Evolutionary conservation across 1,140 invertebrate species (phyloP).

Genomic region (Drosophila lacertosa): DNA sequence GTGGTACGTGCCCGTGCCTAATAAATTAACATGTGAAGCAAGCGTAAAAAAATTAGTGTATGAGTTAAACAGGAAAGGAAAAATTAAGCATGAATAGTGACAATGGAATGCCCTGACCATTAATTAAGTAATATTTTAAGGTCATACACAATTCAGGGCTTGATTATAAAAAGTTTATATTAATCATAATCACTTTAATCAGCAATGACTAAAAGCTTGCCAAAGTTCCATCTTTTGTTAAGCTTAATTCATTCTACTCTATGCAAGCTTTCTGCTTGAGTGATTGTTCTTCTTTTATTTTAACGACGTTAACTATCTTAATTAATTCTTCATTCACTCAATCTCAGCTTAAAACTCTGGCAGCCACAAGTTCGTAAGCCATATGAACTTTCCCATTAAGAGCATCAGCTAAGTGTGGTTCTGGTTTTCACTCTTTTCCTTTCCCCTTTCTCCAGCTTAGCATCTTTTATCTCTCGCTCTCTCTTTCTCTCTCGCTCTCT

Average conservation of each 20-base stretch:
- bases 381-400: conserved; percentile 52
- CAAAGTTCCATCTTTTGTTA: not conserved
- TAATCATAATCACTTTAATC: too few relatives aligned
- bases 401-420: conserved; percentile 4
- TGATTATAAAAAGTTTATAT: too few relatives aligned
- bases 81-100: not conserved
- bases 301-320: conserved; percentile 19
- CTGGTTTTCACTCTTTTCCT: conserved; percentile 25
- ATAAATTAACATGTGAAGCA: conserved; percentile 74
- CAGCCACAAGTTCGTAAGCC: conserved; percentile 11
- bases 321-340: conserved; percentile 31
- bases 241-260: conserved; percentile 1
- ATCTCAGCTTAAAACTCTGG: conserved; percentile 19
- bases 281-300: conserved; percentile 17
- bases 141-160: too few relatives aligned
- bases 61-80: conserved; percentile 26
- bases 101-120: not conserved
- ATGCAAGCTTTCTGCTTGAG: not conserved
- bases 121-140: not conserved
- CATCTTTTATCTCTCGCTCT: not conserved
- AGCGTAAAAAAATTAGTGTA: conserved; percentile 51
- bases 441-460: not conserved
- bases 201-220: too few relatives aligned
- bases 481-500: not conserved
- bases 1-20: conserved; percentile 63